phyloP scores from a whole-genome alignment of 1,140 invertebrate genomes.

The Saccostrea cuccullata region DNA sequence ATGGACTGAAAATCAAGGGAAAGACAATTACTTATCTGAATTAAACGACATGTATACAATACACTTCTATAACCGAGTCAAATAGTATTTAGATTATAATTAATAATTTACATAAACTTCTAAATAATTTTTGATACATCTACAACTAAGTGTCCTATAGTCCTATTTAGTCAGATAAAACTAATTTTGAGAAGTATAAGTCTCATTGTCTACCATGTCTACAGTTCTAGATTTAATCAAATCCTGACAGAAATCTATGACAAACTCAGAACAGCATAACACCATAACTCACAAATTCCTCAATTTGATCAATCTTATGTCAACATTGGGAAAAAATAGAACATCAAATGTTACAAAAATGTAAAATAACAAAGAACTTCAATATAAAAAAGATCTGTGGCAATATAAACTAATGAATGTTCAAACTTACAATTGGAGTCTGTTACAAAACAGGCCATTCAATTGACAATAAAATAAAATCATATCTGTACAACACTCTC shows the following conservation, averaged over 20 bases:
- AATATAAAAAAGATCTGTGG: neutral
- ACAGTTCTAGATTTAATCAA: neutral
- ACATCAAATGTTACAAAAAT: neutral
- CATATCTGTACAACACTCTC: too few relatives aligned
- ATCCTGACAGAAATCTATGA: neutral
- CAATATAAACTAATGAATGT: neutral
- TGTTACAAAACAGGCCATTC: neutral
- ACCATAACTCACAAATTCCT: neutral
- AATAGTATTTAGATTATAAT: too few relatives aligned
- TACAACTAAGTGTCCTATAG: neutral
- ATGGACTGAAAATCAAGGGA: constrained; percentile 58
- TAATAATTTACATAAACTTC: too few relatives aligned
- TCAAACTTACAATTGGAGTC: neutral
- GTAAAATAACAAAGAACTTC: neutral
- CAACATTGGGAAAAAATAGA: neutral
- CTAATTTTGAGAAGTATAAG: neutral
- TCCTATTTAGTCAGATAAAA: neutral
- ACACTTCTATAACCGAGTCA: too few relatives aligned
- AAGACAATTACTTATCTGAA: too few relatives aligned
- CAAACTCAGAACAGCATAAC: neutral
- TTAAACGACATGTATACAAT: too few relatives aligned
- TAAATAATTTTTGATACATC: too few relatives aligned
- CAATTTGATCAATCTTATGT: neutral
- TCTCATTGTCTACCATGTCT: neutral
- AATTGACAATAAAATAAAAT: neutral